Evolutionary conservation across 1,140 invertebrate species (phyloP).

Genomic region (Triops longicaudatus): DNA sequence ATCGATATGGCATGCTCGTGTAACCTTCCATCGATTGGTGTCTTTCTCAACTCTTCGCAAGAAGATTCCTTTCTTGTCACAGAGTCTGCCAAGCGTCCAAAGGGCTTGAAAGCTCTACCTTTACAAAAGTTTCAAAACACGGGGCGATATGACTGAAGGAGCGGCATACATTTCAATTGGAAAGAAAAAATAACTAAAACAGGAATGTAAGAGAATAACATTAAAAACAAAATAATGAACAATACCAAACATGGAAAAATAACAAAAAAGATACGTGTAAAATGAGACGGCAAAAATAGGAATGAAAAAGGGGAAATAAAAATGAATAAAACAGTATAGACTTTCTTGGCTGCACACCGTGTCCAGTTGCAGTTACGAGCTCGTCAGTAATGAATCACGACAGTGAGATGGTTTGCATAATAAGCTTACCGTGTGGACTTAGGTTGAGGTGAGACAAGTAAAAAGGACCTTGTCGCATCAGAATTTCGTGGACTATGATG

Average conservation of each 20-base stretch:
- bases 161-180: too few species aligned
- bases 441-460: conserved; percentile 59
- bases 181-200: too few species aligned
- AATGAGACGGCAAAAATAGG: too few species aligned
- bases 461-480: conserved; percentile 75
- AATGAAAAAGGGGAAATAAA: too few species aligned
- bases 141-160: too few species aligned
- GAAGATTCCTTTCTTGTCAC: neutral
- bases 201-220: too few species aligned
- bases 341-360: neutral
- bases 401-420: neutral
- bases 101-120: neutral
- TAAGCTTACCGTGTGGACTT: conserved; percentile 55
- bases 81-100: neutral
- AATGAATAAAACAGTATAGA: neutral
- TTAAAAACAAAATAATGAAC: too few species aligned
- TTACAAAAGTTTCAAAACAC: too few species aligned
- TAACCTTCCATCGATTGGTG: neutral
- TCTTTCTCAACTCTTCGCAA: neutral
- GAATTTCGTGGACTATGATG: conserved; percentile 91
- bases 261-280: too few species aligned
- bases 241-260: too few species aligned
- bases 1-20: conserved; percentile 8
- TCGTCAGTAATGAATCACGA: neutral
- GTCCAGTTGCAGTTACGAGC: neutral